Evolutionary conservation across 1,140 invertebrate genomes (phyloP).

Genomic region (Agrilus planipennis): DNA sequence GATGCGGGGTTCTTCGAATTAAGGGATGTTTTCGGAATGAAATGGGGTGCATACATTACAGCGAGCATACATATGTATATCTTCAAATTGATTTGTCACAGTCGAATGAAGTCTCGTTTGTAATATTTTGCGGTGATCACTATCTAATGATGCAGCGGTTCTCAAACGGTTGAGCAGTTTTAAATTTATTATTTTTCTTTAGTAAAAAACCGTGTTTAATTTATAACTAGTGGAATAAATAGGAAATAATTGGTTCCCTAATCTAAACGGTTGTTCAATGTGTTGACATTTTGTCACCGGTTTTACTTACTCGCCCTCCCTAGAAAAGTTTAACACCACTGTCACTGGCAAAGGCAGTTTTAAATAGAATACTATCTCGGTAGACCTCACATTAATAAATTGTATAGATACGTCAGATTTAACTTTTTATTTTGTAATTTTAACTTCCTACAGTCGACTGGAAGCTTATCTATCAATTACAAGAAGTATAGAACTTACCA

Average conservation of each 20-base stretch:
- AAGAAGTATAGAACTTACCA: no score
- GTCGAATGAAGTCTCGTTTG: slow-evolving; percentile 28
- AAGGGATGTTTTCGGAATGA: slow-evolving; percentile 26
- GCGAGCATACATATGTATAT: slow-evolving; percentile 34
- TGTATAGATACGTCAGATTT: slow-evolving; percentile 18
- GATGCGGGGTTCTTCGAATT: slow-evolving; percentile 25
- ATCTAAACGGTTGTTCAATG: no score
- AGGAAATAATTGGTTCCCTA: no score
- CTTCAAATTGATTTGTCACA: slow-evolving; percentile 37
- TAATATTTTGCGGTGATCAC: slow-evolving; percentile 32
- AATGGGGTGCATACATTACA: slow-evolving; percentile 32
- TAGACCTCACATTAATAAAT: slow-evolving; percentile 21
- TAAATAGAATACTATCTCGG: slow-evolving; percentile 18
- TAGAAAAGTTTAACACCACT: no score
- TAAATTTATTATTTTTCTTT: no score
- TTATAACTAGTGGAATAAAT: no score
- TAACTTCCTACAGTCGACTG: no score
- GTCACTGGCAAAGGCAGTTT: no score
- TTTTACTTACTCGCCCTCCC: no score
- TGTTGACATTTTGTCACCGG: no score
- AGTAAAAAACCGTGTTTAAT: no score
- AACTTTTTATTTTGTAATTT: slow-evolving; percentile 17
- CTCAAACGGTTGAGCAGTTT: slow-evolving; percentile 1
- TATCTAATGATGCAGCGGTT: slow-evolving; percentile 21
- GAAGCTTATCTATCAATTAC: no score